phyloP scores from a whole-genome alignment of 2,888 invertebrate species.

The Callyntrura guangdongensis region DNA sequence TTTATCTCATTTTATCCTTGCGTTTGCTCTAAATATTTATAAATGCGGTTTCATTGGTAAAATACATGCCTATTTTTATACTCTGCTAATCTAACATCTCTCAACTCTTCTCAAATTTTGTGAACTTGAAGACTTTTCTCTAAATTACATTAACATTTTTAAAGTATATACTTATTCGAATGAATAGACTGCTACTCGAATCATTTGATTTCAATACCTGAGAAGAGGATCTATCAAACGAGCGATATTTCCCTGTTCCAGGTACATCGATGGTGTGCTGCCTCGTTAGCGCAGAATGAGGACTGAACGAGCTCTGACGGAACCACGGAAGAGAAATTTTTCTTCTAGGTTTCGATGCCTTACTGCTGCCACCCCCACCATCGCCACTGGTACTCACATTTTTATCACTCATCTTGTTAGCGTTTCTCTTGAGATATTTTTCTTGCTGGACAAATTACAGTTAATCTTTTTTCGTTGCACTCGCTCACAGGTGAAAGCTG shows the following conservation, averaged over 20 bases:
- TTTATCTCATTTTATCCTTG: too few relatives aligned
- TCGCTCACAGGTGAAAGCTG: too few relatives aligned
- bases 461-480: too few relatives aligned
- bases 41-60: too few relatives aligned
- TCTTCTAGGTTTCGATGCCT: constrained; percentile 88
- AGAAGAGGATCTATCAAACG: constrained; percentile 78
- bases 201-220: constrained; percentile 62
- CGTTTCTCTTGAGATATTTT: background rate
- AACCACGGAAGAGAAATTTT: constrained; percentile 97
- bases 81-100: too few relatives aligned
- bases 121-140: too few relatives aligned
- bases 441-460: background rate
- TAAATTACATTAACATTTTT: too few relatives aligned
- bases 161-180: background rate
- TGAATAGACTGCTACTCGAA: too few relatives aligned
- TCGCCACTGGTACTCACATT: constrained; percentile 19
- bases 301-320: constrained; percentile 92
- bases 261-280: constrained; percentile 97
- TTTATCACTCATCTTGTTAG: constrained; percentile 85
- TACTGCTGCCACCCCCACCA: constrained; percentile 54
- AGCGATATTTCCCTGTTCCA: constrained; percentile 91
- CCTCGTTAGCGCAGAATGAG: constrained; percentile 91
- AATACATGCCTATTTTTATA: too few relatives aligned
- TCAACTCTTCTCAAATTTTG: too few relatives aligned
- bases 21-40: too few relatives aligned